phyloP scores from a whole-genome alignment of 2,797 vertebrate species.

The Scleropages formosus region DNA sequence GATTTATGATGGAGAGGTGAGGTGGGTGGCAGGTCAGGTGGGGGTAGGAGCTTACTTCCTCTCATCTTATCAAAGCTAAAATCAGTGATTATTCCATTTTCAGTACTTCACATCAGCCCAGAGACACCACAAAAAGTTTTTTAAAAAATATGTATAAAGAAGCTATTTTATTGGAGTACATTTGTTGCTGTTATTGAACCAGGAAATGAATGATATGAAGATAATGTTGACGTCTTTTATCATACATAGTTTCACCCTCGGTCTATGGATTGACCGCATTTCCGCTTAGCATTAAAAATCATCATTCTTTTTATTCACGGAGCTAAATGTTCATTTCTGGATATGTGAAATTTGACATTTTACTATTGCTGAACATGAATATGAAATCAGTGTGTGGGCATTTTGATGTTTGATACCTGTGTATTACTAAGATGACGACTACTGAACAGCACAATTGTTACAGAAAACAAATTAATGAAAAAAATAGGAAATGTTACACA shows the following conservation, averaged over 20 bases:
- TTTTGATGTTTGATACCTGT: background rate
- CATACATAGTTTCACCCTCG: slow-evolving; percentile 17
- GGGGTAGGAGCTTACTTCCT: slow-evolving; percentile 7
- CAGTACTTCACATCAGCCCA: slow-evolving; percentile 27
- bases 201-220: slow-evolving; percentile 34
- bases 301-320: background rate
- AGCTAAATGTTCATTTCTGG: background rate
- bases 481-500: background rate
- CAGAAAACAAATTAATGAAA: background rate
- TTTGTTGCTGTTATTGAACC: slow-evolving; percentile 26
- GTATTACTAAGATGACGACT: background rate
- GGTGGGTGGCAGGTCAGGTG: slow-evolving; percentile 40
- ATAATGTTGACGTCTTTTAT: slow-evolving; percentile 15
- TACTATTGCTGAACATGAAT: background rate
- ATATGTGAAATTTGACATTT: background rate
- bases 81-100: slow-evolving; percentile 29
- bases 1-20: slow-evolving; percentile 32
- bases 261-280: slow-evolving; percentile 11
- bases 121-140: slow-evolving; percentile 19
- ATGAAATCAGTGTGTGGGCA: background rate
- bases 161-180: slow-evolving; percentile 19
- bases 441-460: background rate
- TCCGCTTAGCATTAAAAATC: slow-evolving; percentile 5
- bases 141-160: slow-evolving; percentile 13
- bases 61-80: slow-evolving; percentile 29